Evolutionary conservation across 2,888 invertebrate genomes (phyloP).

Genomic region (Drosophila greeni): DNA sequence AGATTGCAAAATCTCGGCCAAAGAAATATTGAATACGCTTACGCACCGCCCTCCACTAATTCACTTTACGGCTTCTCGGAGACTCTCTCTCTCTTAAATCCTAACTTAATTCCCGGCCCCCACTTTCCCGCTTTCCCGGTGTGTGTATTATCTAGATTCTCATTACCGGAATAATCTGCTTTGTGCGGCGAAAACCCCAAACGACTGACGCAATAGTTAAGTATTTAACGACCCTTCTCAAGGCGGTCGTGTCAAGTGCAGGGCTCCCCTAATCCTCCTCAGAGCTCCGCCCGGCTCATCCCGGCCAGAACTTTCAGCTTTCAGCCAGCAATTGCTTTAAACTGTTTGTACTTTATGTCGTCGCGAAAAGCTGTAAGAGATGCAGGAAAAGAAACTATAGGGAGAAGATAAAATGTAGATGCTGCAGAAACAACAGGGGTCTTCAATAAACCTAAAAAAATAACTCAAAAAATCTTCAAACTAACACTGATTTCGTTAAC

Average conservation of each 20-base stretch:
- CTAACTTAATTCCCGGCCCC: slow-evolving; percentile 15
- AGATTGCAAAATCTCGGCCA: slow-evolving; percentile 55
- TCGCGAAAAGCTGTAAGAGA: neutral
- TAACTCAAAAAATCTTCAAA: too few relatives aligned
- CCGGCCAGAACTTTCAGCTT: slow-evolving; percentile 7
- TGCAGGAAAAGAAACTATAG: neutral
- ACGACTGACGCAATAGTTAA: slow-evolving; percentile 42
- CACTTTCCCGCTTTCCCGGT: neutral
- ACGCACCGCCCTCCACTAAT: slow-evolving; percentile 20
- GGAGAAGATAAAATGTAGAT: too few relatives aligned
- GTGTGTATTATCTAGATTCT: slow-evolving; percentile 36
- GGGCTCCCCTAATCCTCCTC: slow-evolving; percentile 35
- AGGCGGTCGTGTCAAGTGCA: slow-evolving; percentile 45
- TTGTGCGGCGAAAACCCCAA: slow-evolving; percentile 27
- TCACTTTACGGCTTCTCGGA: slow-evolving; percentile 28
- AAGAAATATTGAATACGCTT: slow-evolving; percentile 15
- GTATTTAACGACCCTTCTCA: slow-evolving; percentile 47
- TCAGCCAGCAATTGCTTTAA: slow-evolving; percentile 53
- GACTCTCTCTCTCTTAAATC: slow-evolving; percentile 18
- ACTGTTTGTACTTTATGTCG: slow-evolving; percentile 57
- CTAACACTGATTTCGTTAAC: neutral
- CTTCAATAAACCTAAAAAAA: neutral
- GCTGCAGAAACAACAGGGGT: neutral
- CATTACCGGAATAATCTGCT: slow-evolving; percentile 37
- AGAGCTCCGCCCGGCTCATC: slow-evolving; percentile 9